phyloP scores from a whole-genome alignment of 1,140 invertebrate species.

The Diploscapter pachys region DNA sequence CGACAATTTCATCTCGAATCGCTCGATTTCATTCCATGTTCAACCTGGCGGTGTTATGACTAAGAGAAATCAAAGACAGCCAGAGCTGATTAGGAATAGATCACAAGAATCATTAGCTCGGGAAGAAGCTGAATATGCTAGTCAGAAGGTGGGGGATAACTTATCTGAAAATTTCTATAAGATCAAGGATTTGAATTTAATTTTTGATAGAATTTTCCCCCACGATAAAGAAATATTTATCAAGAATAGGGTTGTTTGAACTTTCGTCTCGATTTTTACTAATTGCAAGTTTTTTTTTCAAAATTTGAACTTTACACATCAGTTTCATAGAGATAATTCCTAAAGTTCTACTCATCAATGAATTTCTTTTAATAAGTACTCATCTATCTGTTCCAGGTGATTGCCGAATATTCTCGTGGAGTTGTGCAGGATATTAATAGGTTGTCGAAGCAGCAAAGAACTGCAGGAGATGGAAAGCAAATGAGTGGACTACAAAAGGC shows the following conservation, averaged over 20 bases:
- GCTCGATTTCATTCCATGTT: constrained; percentile 37
- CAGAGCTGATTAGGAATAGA: not conserved
- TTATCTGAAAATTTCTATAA: too few species aligned
- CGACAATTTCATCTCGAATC: constrained; percentile 36
- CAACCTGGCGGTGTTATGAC: constrained; percentile 1
- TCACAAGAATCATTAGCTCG: constrained; percentile 11
- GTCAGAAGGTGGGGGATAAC: not conserved
- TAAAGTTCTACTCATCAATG: too few species aligned
- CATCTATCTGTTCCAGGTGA: not conserved
- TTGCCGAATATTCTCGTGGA: constrained; percentile 22
- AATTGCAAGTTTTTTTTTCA: not conserved
- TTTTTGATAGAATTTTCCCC: too few species aligned
- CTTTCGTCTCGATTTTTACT: too few species aligned
- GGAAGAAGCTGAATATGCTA: constrained; percentile 14
- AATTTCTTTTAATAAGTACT: too few species aligned
- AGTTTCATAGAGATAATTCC: too few species aligned
- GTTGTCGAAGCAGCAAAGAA: constrained; percentile 9
- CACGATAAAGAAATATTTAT: too few species aligned
- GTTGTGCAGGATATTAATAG: constrained; percentile 23
- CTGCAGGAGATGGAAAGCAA: not conserved
- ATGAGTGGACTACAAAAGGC: constrained; percentile 24
- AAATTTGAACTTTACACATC: too few species aligned
- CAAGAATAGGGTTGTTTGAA: too few species aligned
- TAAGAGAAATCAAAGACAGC: not conserved
- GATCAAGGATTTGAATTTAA: too few species aligned